phyloP scores from a whole-genome alignment of 1,140 invertebrate genomes.

The Capitella teleta region DNA sequence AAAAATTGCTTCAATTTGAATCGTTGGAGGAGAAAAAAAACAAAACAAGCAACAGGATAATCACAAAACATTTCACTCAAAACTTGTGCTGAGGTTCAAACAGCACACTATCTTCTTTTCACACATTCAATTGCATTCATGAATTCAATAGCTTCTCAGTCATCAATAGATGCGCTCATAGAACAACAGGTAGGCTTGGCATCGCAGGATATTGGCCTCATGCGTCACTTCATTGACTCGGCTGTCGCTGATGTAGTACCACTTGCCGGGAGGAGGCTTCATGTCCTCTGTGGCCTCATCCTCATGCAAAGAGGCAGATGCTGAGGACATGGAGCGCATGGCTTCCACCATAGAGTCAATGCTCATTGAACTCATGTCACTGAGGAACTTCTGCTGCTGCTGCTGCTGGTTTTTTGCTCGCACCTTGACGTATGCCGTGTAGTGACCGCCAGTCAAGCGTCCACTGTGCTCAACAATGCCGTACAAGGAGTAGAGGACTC shows the following conservation, averaged over 20 bases:
- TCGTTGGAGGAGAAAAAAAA: no score
- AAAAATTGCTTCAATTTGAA: no score
- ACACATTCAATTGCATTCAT: no score
- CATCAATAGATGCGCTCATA: slow-evolving; percentile 60
- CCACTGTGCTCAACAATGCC: slow-evolving; percentile 91
- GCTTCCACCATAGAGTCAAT: slow-evolving; percentile 18
- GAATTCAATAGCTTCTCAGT: no score
- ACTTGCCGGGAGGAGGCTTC: slow-evolving; percentile 54
- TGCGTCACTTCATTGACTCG: slow-evolving; percentile 60
- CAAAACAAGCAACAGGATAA: no score
- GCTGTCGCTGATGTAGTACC: slow-evolving; percentile 89
- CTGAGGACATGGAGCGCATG: slow-evolving; percentile 13
- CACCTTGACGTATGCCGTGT: slow-evolving; percentile 73
- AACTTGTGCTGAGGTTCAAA: no score
- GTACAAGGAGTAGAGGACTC: slow-evolving; percentile 78
- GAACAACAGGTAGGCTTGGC: slow-evolving; percentile 92
- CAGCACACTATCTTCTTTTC: no score
- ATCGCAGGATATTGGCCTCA: slow-evolving; percentile 66
- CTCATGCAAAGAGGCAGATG: slow-evolving; percentile 13
- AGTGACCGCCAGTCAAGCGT: slow-evolving; percentile 80
- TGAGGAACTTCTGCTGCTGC: slow-evolving; percentile 28
- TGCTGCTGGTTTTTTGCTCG: slow-evolving; percentile 28
- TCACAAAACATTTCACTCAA: no score
- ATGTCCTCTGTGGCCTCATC: slow-evolving; percentile 14
- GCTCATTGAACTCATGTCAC: slow-evolving; percentile 22